Conservation (phyloP, 2,888 invertebrate species). For the Plagiodera versicolora region DNA sequence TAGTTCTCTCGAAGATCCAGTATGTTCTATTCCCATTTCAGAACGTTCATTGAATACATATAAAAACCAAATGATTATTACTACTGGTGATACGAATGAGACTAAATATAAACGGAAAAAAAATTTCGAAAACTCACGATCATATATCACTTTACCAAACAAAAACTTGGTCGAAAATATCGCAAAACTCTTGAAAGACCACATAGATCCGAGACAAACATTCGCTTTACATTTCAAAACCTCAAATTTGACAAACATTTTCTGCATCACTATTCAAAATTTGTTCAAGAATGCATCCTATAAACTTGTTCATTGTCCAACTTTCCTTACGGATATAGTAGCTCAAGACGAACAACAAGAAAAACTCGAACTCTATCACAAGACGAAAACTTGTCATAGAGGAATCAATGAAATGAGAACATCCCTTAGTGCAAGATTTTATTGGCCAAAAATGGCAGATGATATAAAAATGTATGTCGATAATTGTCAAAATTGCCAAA, state of each 20-base stretch:
- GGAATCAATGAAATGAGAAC: slow-evolving; percentile 19
- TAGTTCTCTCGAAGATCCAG: neutral
- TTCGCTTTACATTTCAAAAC: neutral
- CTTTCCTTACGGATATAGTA: neutral
- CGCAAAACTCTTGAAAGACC: neutral
- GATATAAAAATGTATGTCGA: slow-evolving; percentile 20
- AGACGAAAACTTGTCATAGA: slow-evolving; percentile 23
- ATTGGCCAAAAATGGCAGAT: slow-evolving; percentile 24
- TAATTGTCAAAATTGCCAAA: slow-evolving; percentile 29
- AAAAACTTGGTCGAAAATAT: neutral
- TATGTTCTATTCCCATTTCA: neutral
- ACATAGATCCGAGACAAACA: neutral
- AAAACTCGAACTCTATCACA: slow-evolving; percentile 11
- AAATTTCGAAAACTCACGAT: neutral
- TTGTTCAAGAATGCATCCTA: neutral
- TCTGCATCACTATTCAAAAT: neutral
- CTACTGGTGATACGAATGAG: neutral
- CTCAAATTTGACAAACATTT: neutral
- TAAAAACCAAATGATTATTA: neutral
- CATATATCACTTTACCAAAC: neutral
- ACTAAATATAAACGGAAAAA: neutral
- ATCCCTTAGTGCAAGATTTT: slow-evolving; percentile 13
- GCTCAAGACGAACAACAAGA: slow-evolving; percentile 5
- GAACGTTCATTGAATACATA: slow-evolving; percentile 3
- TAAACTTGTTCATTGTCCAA: neutral